Evolutionary conservation across 1,140 invertebrate species (phyloP).

Genomic region (Solen grandis): DNA sequence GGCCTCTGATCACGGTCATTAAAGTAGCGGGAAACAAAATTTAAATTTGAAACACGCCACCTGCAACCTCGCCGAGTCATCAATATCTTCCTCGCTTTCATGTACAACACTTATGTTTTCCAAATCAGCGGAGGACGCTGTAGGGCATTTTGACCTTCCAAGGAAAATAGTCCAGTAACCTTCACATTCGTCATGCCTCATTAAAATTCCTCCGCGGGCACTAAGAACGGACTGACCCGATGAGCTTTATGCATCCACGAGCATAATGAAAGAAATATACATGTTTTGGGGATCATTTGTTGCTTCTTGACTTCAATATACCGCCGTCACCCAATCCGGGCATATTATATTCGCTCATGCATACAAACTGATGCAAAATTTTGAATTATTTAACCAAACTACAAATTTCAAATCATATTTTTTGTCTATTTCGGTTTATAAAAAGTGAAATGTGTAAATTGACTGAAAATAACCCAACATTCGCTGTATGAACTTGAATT

Average conservation of each 20-base stretch:
- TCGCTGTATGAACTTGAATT: too few relatives aligned
- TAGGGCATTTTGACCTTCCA: conserved; percentile 4
- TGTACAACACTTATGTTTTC: too few relatives aligned
- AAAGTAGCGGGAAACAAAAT: neutral
- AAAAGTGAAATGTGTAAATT: too few relatives aligned
- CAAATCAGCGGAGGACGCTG: neutral
- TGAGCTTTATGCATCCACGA: neutral
- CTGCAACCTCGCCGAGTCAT: neutral
- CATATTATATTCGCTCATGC: neutral
- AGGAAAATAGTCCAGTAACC: conserved; percentile 20
- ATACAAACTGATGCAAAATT: neutral
- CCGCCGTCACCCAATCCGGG: neutral
- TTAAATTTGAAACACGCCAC: neutral
- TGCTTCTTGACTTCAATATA: neutral
- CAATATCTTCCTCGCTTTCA: neutral
- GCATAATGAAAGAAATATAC: neutral
- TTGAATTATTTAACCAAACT: too few relatives aligned
- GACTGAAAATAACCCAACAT: too few relatives aligned
- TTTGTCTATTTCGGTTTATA: too few relatives aligned
- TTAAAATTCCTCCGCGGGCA: conserved; percentile 56
- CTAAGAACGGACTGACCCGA: neutral
- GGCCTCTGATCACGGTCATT: neutral
- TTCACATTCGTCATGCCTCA: conserved; percentile 43
- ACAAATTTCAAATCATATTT: too few relatives aligned
- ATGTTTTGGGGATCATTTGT: neutral